Evolutionary conservation across 2,797 vertebrate species (phyloP), one percentile per base, ranked within the genome.

Genomic region (Notolabrus celidotus): DNA sequence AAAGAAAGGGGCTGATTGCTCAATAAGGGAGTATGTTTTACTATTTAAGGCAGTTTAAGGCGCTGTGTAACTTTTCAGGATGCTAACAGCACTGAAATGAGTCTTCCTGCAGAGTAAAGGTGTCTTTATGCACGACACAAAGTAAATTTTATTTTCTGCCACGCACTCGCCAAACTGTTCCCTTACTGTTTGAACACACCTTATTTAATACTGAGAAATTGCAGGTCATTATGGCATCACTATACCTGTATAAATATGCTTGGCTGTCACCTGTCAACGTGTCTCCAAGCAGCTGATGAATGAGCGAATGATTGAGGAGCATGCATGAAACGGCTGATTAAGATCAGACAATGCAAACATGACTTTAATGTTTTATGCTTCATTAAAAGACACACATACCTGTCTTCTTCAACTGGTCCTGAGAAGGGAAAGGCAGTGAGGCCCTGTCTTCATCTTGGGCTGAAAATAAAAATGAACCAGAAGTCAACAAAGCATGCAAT

Each of bases 341-440:
- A 2, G 7, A 45, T 57, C 49, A 33, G 49, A 7, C 52, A 33
- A 5, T 19, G 17, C 20, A 39, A 41, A 16, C 7, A 0, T 29
- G 36, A 54, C 22, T 19, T 38, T 4, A n/a, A 1, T 17, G 10
- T 33, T 15, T 6, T n/a, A 20, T 8, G 2, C 42, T 10, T 43
- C 7, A 20, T 7, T 34, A 11, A n/a, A n/a, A n/a, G n/a, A 11
- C 20, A 23, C 45, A 50, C 51, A 17, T 62, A 68, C 74, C 63
- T 64, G 71, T 57, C 1, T 59, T 56, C 54, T 23, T 79, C 43
- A 56, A 1, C 42, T 46, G 54, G 22, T 60, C 61, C 59, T 14
- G 45, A 4, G 20, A 2, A 0, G 22, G 56, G 11, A 5, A 8
- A 0, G 3, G 20, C 22, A 60, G 39, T 9, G 45, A 45, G 33